Conservation (phyloP, 2,888 invertebrate genomes). For the Tipula vernalis region DNA sequence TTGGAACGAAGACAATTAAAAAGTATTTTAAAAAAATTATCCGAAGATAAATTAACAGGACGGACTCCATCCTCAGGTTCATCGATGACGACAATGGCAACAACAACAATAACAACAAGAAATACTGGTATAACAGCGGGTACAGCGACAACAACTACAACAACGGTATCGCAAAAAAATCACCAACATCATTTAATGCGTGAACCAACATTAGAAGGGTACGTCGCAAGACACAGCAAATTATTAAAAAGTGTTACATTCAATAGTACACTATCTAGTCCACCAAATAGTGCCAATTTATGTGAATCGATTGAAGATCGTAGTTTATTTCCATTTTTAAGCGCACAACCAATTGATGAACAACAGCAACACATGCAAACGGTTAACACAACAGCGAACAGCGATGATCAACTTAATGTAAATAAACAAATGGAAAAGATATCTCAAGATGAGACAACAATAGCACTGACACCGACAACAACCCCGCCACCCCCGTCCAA, state of each 20-base stretch:
- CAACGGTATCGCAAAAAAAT: conserved; percentile 21
- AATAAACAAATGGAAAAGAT: background rate
- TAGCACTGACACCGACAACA: background rate
- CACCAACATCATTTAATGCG: conserved; percentile 49
- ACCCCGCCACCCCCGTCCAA: background rate
- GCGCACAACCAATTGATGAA: conserved; percentile 12
- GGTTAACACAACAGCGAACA: background rate
- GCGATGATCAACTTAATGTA: background rate
- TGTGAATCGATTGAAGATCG: conserved; percentile 12
- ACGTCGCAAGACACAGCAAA: conserved; percentile 77
- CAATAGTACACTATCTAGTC: conserved; percentile 74
- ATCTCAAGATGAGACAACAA: background rate
- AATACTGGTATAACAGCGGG: background rate
- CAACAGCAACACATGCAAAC: background rate
- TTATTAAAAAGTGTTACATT: conserved; percentile 82
- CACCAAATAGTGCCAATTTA: conserved; percentile 44
- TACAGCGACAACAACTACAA: conserved; percentile 9
- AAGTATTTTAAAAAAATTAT: conserved; percentile 73
- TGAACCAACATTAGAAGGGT: conserved; percentile 78
- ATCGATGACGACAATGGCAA: background rate
- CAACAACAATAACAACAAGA: background rate
- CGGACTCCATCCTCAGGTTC: background rate
- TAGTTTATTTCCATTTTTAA: conserved; percentile 13
- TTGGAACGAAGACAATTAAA: conserved; percentile 68
- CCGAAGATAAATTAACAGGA: conserved; percentile 41